Base-by-base conservation (phyloP, 2,113 vertebrate genomes). In the Embiotoca jacksoni region DNA sequence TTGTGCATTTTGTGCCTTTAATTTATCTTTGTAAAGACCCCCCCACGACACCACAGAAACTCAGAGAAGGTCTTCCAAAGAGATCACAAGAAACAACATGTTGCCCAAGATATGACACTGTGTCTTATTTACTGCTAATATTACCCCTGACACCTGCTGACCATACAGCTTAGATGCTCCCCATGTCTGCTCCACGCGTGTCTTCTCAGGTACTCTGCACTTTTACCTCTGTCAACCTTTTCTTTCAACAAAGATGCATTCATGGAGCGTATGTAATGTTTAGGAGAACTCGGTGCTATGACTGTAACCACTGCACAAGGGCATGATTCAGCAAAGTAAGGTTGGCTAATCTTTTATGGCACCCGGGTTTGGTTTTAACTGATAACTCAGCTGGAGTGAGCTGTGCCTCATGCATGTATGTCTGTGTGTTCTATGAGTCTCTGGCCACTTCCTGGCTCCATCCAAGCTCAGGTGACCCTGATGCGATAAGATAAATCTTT, bases 341-440 rank as follows among this genome's bases (percentile, higher is more conserved):
- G 50, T 15, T 11, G 44, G 71, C 78, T 92, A 80, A 92, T 93
- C 83, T 85, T 90, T 90, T 79, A 86, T 87, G 16, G 62, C 85
- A 47, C 52, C 46, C 47, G 81, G 50, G 84, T 91, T 89, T 83
- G 70, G 68, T 73, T 82, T 87, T 75, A 88, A 84, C 75, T 76
- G 86, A 91, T 91, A 88, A 87, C 82, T 68, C 61, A 52, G 41
- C 13, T 23, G 32, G 41, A 70, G 46, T n/a, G 44, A 50, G 39
- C 67, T 36, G 1, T 63, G 62, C 65, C 49, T 59, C 31, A n/a
- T 50, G 4, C 36, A 35, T 46, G 5, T 23, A 23, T 23, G 55
- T 67, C 36, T 23, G 2, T 44, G 47, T 36, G 36, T 11, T 67
- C 39, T 60, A 35, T 44, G 1, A 53, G 33, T 62, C n/a, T 36